Base-by-base conservation (phyloP, 2,113 vertebrate genomes). In the Romanogobio albipinnatus region DNA sequence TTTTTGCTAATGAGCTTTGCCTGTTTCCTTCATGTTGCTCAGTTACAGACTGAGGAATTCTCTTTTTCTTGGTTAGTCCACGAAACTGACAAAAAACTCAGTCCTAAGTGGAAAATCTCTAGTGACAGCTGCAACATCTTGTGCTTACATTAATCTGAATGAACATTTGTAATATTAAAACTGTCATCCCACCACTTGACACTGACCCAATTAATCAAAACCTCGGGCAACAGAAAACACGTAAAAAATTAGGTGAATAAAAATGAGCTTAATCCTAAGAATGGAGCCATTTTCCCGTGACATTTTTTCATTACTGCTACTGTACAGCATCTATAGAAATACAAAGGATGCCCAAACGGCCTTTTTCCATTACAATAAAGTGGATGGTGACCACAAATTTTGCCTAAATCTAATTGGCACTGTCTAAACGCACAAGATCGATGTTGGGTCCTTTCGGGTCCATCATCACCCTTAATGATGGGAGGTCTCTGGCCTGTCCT, bases 11-110 rank as follows among this genome's bases (percentile, higher is more conserved):
- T 94, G 91, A 94, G 87, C 90, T 91, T 91, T 92, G 92, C 93
- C 91, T 95, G 94, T 94, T 94, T 94, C 92, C 61, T 51, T 29
- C 89, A 91, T 93, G 93, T 95, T 95, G 94, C 94, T 93, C 87
- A 92, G 93, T 86, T 94, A 94, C 93, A 92, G 90, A 88, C 88
- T 83, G 87, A 90, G 85, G 88, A 91, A 88, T 87, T 84, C 88
- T 91, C 33, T 70, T 47, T 86, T 68, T 79, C 87, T 87, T 56
- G 66, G 71, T 0, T 79, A 84, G 82, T 89, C 86, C 88, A 88
- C 83, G 89, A 87, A 90, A 89, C 87, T 87, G 87, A 89, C 90
- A 87, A 85, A 87, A 91, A 91, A 86, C 89, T 87, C 90, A 90
- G 87, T 88, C 47, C 26, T 90, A 47, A 39, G 85, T 89, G 91